Conservation (phyloP, 2,888 invertebrate genomes). For the Nasonia oneida region DNA sequence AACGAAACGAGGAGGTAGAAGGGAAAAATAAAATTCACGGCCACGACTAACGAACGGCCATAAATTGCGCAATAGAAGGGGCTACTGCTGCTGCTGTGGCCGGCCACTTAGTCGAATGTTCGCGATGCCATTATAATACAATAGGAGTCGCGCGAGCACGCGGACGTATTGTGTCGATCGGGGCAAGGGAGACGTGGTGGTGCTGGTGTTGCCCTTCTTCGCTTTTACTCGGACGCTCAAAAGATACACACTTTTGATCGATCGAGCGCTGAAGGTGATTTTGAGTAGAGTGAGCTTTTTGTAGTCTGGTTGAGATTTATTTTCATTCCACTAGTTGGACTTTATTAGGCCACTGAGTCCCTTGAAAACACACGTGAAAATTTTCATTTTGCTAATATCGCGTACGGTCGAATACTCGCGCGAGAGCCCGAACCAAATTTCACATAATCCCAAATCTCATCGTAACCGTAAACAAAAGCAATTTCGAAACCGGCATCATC, state of each 20-base stretch:
- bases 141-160: slow-evolving; percentile 66
- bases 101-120: slow-evolving; percentile 70
- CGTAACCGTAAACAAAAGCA: neutral
- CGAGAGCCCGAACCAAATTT: too few relatives aligned
- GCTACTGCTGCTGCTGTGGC: slow-evolving; percentile 38
- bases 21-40: slow-evolving; percentile 28
- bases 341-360: too few relatives aligned
- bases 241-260: neutral
- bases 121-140: slow-evolving; percentile 77
- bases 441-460: too few relatives aligned
- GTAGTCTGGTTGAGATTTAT: too few relatives aligned
- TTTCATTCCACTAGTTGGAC: too few relatives aligned
- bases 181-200: neutral
- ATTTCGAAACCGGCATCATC: neutral
- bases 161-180: neutral
- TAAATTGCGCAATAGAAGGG: slow-evolving; percentile 73
- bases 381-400: too few relatives aligned
- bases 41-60: slow-evolving; percentile 70
- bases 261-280: neutral
- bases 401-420: neutral
- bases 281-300: neutral
- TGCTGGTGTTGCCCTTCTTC: slow-evolving; percentile 12
- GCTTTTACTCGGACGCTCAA: neutral
- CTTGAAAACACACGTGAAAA: too few relatives aligned
- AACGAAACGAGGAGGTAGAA: neutral